phyloP scores from a whole-genome alignment of 2,797 vertebrate genomes.

The Eptatretus atami region DNA sequence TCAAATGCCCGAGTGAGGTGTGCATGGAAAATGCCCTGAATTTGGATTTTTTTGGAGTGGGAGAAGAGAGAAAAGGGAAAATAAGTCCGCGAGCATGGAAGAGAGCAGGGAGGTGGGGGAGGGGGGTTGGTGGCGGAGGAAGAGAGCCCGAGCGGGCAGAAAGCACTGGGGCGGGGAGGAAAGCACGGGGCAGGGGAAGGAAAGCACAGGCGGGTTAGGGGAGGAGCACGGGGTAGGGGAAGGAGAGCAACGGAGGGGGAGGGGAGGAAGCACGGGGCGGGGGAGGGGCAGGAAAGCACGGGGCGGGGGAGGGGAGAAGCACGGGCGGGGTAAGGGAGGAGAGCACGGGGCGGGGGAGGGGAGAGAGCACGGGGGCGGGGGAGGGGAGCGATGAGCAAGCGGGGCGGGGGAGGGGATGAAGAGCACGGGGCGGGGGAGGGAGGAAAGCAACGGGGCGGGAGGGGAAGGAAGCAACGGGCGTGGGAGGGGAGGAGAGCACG shows the following conservation, averaged over 20 bases:
- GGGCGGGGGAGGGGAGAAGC: neutral
- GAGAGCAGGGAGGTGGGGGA: neutral
- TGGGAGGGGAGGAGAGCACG: too few relatives aligned
- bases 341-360: too few relatives aligned
- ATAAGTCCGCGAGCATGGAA: neutral
- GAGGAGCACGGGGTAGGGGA: neutral
- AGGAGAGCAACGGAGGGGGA: too few relatives aligned
- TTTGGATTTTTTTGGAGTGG: neutral
- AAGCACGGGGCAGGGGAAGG: neutral
- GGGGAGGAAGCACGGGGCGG: too few relatives aligned
- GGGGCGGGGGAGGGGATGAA: neutral
- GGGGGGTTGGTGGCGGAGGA: neutral
- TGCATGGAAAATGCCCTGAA: slow-evolving; percentile 9
- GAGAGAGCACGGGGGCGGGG: too few relatives aligned
- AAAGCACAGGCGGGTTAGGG: neutral
- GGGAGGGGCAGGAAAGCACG: too few relatives aligned
- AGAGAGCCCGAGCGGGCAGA: neutral
- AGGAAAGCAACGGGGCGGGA: neutral
- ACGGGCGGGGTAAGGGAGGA: neutral
- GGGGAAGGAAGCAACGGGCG: neutral
- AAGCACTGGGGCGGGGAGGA: neutral
- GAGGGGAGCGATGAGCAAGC: too few relatives aligned
- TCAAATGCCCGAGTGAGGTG: too few relatives aligned
- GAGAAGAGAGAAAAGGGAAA: neutral
- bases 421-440: neutral